Percentiles rank a stretch among this genome's conserved stretches.
These are phyloP conservation scores for Megaceryle torquata DNA, from an alignment of 2,113 vertebrate genomes.

Conservation along the genomic window DNA sequence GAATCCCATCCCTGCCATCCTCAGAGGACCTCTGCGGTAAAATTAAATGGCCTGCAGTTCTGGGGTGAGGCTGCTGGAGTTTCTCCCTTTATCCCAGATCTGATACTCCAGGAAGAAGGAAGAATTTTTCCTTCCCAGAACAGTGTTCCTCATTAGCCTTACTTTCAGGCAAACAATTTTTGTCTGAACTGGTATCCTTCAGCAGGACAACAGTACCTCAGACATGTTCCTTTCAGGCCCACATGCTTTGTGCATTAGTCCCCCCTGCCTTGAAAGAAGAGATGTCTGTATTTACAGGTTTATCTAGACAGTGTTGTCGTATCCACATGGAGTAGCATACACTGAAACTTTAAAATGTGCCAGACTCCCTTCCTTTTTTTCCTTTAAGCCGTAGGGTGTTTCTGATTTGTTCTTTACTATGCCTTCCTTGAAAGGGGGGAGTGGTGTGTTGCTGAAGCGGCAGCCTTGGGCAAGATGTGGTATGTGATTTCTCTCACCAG, in stretches of 20 bases:
- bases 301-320: neutral
- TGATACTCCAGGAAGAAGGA: conserved; percentile 36
- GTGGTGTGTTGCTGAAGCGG: neutral
- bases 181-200: neutral
- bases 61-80: conserved; percentile 2
- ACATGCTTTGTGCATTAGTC: neutral
- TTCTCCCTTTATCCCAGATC: neutral
- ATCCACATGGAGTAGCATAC: neutral
- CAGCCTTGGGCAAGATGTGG: neutral
- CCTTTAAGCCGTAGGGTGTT: neutral
- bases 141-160: neutral
- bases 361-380: neutral
- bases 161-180: conserved; percentile 22
- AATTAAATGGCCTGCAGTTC: conserved; percentile 8
- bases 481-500: neutral
- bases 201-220: neutral
- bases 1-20: neutral
- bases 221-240: accelerated
- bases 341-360: neutral
- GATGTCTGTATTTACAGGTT: neutral
- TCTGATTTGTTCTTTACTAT: neutral
- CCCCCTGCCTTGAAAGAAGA: neutral
- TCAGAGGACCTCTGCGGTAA: neutral
- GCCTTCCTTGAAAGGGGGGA: neutral
- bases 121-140: conserved; percentile 6